A percentile compares a stretch with the other conserved stretches of the same genome.
These are phyloP conservation scores for Cryptoprocta ferox DNA, from an alignment of 2,797 vertebrate species.

Conservation along the genomic window DNA sequence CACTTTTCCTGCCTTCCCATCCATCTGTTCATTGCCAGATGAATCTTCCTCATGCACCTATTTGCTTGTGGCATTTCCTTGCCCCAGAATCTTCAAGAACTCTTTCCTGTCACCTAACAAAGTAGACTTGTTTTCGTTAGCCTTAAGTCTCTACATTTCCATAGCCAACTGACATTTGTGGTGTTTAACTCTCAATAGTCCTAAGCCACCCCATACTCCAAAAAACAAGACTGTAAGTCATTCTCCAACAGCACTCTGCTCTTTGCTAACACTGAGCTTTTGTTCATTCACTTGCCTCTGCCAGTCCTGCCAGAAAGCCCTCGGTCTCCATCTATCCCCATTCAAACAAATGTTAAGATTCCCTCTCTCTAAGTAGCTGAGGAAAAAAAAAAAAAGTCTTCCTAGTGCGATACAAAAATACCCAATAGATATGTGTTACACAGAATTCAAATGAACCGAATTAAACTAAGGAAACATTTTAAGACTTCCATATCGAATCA, in stretches of 20 bases:
- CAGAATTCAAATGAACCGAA: neutral
- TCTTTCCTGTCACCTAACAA: neutral
- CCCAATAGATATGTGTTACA: neutral
- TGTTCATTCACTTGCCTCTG: neutral
- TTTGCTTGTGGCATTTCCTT: neutral
- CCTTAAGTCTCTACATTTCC: neutral
- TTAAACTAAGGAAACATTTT: neutral
- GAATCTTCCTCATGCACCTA: neutral
- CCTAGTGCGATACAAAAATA: neutral
- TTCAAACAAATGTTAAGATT: neutral
- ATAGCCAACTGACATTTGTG: neutral
- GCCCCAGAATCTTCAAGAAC: neutral
- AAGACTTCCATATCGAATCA: neutral
- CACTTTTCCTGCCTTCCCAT: neutral
- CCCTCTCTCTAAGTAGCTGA: neutral
- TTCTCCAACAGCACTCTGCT: neutral
- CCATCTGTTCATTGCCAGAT: neutral
- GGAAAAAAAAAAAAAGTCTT: neutral
- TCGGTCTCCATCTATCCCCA: neutral
- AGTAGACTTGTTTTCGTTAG: neutral
- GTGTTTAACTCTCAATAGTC: neutral
- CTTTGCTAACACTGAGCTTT: neutral
- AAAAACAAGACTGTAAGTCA: neutral
- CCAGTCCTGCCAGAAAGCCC: neutral
- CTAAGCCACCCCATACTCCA: neutral